Percentiles rank a stretch among this genome's conserved stretches.
phyloP scores from a whole-genome alignment of 2,888 invertebrate genomes.

The Tortrix viridana region DNA sequence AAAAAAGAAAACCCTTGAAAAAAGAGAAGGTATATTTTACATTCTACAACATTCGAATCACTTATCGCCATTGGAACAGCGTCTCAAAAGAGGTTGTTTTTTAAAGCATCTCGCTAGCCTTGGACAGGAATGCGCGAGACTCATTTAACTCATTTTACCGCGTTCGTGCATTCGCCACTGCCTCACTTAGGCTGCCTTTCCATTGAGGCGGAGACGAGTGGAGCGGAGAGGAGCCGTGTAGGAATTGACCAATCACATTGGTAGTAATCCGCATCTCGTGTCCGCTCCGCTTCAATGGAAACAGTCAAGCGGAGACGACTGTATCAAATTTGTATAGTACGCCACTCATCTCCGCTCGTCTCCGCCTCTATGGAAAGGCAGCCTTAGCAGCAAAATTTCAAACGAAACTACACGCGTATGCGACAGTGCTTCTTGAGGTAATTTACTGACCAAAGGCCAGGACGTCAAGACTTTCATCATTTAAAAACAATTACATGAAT shows the following conservation, averaged over 20 bases:
- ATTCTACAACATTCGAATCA: conserved; percentile 9
- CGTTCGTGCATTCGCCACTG: conserved; percentile 9
- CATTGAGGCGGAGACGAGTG: too few species aligned
- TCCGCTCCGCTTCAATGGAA: too few species aligned
- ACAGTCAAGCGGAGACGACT: too few species aligned
- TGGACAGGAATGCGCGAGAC: conserved; percentile 21
- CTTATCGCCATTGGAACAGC: conserved; percentile 23
- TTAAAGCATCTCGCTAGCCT: conserved; percentile 23
- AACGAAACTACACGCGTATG: conserved; percentile 10
- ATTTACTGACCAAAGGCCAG: conserved; percentile 3
- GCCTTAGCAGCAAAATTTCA: conserved; percentile 24
- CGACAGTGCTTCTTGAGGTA: conserved; percentile 9
- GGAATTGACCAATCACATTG: too few species aligned
- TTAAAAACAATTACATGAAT: conserved; percentile 24
- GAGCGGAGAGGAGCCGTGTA: too few species aligned
- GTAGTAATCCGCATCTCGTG: too few species aligned
- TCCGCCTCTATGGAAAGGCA: too few species aligned
- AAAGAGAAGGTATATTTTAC: conserved; percentile 8
- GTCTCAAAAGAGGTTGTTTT: conserved; percentile 9
- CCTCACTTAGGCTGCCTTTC: too few species aligned
- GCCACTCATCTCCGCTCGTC: too few species aligned
- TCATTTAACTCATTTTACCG: conserved; percentile 32
- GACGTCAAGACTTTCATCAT: conserved; percentile 23
- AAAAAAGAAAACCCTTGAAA: conserved; percentile 22
- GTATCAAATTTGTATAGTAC: too few species aligned